A percentile compares a stretch with the other conserved stretches of the same genome.
phyloP scores from a whole-genome alignment of 2,797 vertebrate genomes.

The Staurois parvus region DNA sequence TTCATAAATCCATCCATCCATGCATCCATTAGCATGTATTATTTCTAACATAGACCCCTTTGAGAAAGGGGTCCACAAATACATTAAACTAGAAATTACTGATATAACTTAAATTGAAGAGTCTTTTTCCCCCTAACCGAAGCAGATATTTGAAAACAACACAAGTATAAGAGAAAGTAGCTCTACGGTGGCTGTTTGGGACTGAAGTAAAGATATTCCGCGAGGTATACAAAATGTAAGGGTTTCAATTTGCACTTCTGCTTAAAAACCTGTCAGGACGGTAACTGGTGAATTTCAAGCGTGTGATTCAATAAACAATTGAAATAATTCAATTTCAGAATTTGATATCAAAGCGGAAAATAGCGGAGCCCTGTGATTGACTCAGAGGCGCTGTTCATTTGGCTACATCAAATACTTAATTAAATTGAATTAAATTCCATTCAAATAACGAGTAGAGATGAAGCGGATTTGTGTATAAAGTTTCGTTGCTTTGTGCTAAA shows the following conservation, averaged over 20 bases:
- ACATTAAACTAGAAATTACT: too few species aligned
- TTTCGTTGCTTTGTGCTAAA: slow-evolving; percentile 53
- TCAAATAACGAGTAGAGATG: slow-evolving; percentile 34
- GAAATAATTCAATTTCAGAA: slow-evolving; percentile 46
- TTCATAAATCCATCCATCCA: too few species aligned
- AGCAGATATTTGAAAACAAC: too few species aligned
- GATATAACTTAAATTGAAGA: too few species aligned
- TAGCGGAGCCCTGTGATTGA: slow-evolving; percentile 15
- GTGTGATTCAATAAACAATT: slow-evolving; percentile 51
- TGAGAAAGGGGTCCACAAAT: too few species aligned
- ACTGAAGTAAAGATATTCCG: too few species aligned
- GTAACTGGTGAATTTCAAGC: slow-evolving; percentile 30
- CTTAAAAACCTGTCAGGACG: slow-evolving; percentile 6
- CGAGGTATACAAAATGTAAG: too few species aligned
- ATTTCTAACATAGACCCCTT: too few species aligned
- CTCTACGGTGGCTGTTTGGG: too few species aligned
- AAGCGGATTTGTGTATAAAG: slow-evolving; percentile 58
- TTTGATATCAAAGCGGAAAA: slow-evolving; percentile 52
- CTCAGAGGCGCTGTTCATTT: slow-evolving; percentile 18
- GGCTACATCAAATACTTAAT: slow-evolving; percentile 52
- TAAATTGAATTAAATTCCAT: slow-evolving; percentile 42
- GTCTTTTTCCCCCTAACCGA: too few species aligned
- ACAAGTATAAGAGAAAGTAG: too few species aligned
- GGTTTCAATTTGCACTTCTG: slow-evolving; percentile 21
- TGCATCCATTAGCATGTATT: too few species aligned